Base-by-base conservation (phyloP, 2,888 invertebrate species). In the Rhagium mordax region DNA sequence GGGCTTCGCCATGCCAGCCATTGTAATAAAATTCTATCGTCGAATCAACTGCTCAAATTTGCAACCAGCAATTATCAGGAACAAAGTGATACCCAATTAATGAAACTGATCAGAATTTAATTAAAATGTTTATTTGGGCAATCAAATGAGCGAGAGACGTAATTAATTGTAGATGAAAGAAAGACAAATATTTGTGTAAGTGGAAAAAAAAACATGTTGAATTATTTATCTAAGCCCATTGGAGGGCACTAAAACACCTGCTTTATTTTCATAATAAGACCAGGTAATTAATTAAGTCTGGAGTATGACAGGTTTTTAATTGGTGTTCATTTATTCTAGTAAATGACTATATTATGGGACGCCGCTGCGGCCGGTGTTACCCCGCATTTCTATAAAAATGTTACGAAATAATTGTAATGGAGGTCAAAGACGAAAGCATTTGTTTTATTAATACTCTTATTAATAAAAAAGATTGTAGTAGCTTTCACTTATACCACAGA, bases 61-160 rank as follows among this genome's bases (percentile, higher is more conserved):
- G 64, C 24, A 29, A 24, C 49, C 16, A 64, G 64, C 29, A 64
- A 64, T 64, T 64, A 64, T 64, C 21, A 29, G 51, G 29, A 64
- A 64, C 64, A 64, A 64, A 64, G 27, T 64, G 64, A 64, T 64
- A 49, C 64, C 64, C 64, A 64, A 64, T 64, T 64, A 64, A 51
- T 51, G 64, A 53, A 71, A 75, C 74, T 73, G 77, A 80, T 79
- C 72, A 71, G 74, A 80, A 77, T 79, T 78, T 76, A 77, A 80
- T 80, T 79, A 78, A 77, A 79, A 77, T 78, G 77, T 80, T 80
- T 78, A 77, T 71, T 76, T 67, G 72, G 48, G 72, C 64, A 74
- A 74, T 72, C 65, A 71, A 75, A 74, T 73, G 71, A 76, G 73
- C 78, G 69, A 71, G 64, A 33, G 16, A 16, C 21, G 33, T 27